Conservation (phyloP, 2,113 vertebrate species). For the Chaenogobius annularis region DNA sequence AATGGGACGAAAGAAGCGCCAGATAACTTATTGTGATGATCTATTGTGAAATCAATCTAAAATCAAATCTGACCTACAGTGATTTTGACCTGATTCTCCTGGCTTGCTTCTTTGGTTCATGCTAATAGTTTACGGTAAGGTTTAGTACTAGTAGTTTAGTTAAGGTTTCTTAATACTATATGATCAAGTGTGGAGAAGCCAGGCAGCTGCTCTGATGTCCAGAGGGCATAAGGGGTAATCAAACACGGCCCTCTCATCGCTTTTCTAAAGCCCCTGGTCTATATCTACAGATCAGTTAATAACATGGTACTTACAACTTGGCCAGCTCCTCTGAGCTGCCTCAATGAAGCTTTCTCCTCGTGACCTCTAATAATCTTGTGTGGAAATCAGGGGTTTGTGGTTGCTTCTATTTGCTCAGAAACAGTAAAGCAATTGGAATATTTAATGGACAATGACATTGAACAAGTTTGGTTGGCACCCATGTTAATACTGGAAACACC, state of each 20-base stretch:
- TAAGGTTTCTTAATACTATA: conserved; percentile 14
- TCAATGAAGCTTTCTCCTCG: conserved; percentile 59
- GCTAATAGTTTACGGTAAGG: conserved; percentile 13
- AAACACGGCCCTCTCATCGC: conserved; percentile 43
- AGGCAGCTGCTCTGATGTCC: conserved; percentile 34
- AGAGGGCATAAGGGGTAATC: conserved; percentile 58
- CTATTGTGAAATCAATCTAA: conserved; percentile 21
- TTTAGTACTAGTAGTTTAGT: conserved; percentile 24
- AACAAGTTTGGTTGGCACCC: too few species aligned
- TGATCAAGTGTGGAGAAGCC: conserved; percentile 20
- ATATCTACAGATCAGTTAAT: conserved; percentile 71
- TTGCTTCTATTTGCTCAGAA: neutral
- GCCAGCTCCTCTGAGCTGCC: conserved; percentile 46
- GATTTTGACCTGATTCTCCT: conserved; percentile 17
- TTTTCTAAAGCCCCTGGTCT: conserved; percentile 61
- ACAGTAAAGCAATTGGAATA: neutral
- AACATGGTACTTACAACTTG: conserved; percentile 38
- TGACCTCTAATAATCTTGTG: conserved; percentile 30
- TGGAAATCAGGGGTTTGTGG: conserved; percentile 18
- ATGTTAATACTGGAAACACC: neutral
- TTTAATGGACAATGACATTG: neutral
- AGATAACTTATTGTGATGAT: neutral
- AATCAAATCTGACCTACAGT: conserved; percentile 25
- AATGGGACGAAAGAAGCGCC: conserved; percentile 15
- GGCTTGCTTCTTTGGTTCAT: conserved; percentile 10